Percentiles rank a stretch among this genome's conserved stretches.
Conservation (phyloP, 2,888 invertebrate genomes). For the Chalcis sispes region DNA sequence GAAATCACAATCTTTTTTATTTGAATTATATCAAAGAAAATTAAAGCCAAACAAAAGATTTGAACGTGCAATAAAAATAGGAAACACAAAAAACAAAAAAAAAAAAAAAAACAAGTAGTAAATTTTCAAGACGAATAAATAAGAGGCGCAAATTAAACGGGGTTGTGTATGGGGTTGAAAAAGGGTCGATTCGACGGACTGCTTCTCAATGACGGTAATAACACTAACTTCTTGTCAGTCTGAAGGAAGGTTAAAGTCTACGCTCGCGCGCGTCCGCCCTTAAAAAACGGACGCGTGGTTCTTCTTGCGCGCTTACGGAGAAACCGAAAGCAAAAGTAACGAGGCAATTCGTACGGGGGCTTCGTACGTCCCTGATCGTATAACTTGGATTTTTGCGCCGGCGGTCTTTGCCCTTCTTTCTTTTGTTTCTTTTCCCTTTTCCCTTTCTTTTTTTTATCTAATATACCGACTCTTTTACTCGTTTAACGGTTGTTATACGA, state of each 20-base stretch:
- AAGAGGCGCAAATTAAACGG: slow-evolving; percentile 64
- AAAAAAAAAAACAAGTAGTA: neutral
- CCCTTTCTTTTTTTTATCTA: neutral
- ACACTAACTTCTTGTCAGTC: slow-evolving; percentile 70
- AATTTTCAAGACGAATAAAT: slow-evolving; percentile 27
- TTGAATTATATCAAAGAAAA: too few relatives aligned
- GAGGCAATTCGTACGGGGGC: slow-evolving; percentile 47
- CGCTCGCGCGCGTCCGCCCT: slow-evolving; percentile 9
- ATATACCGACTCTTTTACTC: neutral
- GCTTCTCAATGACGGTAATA: slow-evolving; percentile 67
- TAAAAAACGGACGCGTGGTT: slow-evolving; percentile 27
- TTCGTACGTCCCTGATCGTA: slow-evolving; percentile 40
- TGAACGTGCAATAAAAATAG: too few relatives aligned
- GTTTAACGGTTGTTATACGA: too few relatives aligned
- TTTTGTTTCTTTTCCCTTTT: neutral
- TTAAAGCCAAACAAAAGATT: neutral
- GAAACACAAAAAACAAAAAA: neutral
- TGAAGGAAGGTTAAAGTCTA: slow-evolving; percentile 39
- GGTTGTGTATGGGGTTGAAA: slow-evolving; percentile 52
- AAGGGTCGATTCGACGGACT: slow-evolving; percentile 62
- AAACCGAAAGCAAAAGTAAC: slow-evolving; percentile 54
- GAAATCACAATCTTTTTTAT: too few relatives aligned
- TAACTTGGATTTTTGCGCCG: slow-evolving; percentile 15
- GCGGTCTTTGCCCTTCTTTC: neutral
- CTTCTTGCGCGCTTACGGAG: slow-evolving; percentile 2